Percentiles rank a stretch among this genome's conserved stretches.
Conservation (phyloP, 2,113 vertebrate genomes). For the Pipra filicauda region DNA sequence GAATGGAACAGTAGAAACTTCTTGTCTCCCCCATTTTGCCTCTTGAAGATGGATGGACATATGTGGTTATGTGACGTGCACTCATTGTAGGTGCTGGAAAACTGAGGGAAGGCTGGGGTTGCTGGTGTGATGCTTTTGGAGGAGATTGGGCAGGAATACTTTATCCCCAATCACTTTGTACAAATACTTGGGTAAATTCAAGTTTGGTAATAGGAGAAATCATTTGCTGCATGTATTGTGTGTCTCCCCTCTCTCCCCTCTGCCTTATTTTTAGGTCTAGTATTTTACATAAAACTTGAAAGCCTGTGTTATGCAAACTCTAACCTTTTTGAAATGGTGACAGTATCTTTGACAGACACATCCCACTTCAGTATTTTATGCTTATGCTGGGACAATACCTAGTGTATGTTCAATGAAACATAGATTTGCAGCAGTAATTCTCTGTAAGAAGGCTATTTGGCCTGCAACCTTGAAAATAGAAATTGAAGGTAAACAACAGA, state of each 20-base stretch:
- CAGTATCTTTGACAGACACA: background rate
- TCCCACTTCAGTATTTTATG: background rate
- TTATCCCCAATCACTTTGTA: background rate
- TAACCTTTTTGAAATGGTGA: background rate
- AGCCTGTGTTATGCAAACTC: background rate
- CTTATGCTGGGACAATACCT: background rate
- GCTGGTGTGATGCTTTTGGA: background rate
- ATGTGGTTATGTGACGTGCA: fast-evolving
- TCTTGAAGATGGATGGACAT: background rate
- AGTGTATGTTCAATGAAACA: background rate
- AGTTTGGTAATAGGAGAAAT: background rate
- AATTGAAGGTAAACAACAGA: background rate
- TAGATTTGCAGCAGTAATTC: background rate
- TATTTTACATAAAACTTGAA: background rate
- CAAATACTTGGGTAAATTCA: background rate
- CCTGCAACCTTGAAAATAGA: background rate
- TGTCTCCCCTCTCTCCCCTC: too few species aligned
- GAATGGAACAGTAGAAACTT: background rate
- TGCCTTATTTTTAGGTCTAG: background rate
- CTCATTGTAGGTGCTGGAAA: background rate
- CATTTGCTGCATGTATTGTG: fast-evolving
- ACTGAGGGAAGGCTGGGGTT: background rate
- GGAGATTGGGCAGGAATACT: background rate
- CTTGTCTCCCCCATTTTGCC: background rate
- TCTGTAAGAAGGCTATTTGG: background rate